phyloP scores from a whole-genome alignment of 1,140 invertebrate species.

The Drosophila tsacasi region DNA sequence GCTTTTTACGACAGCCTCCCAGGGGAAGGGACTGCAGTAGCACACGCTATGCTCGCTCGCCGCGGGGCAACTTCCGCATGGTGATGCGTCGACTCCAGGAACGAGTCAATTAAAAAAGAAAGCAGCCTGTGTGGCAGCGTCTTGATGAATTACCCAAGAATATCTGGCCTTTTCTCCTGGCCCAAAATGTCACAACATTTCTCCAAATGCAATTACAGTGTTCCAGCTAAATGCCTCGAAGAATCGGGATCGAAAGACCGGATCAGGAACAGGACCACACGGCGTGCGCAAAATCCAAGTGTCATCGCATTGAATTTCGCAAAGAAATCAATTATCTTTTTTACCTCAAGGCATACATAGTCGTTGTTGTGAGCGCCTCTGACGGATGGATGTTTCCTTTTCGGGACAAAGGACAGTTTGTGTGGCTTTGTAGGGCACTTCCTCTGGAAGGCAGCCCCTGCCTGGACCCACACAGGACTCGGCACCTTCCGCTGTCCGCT shows the following conservation, averaged over 20 bases:
- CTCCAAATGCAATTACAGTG: slow-evolving; percentile 39
- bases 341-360: slow-evolving; percentile 40
- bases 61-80: slow-evolving; percentile 58
- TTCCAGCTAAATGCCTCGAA: slow-evolving; percentile 60
- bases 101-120: slow-evolving; percentile 50
- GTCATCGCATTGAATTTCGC: slow-evolving; percentile 79
- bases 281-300: slow-evolving; percentile 59
- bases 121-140: slow-evolving; percentile 51
- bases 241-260: slow-evolving; percentile 9
- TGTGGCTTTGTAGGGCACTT: slow-evolving; percentile 64
- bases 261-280: slow-evolving; percentile 61
- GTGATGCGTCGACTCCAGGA: slow-evolving; percentile 15
- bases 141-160: slow-evolving; percentile 68
- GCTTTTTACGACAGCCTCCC: slow-evolving; percentile 12
- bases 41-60: slow-evolving; percentile 64
- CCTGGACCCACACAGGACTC: slow-evolving; percentile 19
- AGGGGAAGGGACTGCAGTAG: slow-evolving; percentile 47
- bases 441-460: slow-evolving; percentile 38
- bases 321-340: slow-evolving; percentile 77
- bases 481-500: slow-evolving; percentile 31
- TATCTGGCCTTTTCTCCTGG: slow-evolving; percentile 48
- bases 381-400: slow-evolving; percentile 74
- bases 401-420: slow-evolving; percentile 40
- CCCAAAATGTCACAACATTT: slow-evolving; percentile 71
- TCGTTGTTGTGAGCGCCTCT: slow-evolving; percentile 49